Percentiles rank a stretch among this genome's conserved stretches.
These are phyloP conservation scores for Terebella lapidaria DNA, from an alignment of 2,888 invertebrate genomes.

Conservation along the genomic window DNA sequence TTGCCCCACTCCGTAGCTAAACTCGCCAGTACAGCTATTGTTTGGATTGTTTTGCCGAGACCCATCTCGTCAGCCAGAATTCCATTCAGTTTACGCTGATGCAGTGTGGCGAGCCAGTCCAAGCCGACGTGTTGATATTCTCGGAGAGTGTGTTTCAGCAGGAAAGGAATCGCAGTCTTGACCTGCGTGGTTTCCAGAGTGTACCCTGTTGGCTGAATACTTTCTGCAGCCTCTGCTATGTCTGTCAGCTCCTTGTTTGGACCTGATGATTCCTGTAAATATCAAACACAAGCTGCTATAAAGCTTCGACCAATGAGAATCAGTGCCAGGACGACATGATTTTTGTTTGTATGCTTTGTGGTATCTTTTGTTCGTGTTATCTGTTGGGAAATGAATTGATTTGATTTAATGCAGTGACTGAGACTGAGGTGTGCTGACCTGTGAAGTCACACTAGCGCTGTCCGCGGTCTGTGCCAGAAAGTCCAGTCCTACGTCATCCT, in stretches of 20 bases:
- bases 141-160: conserved; percentile 80
- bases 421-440: background rate
- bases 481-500: background rate
- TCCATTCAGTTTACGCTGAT: conserved; percentile 75
- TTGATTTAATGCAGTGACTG: background rate
- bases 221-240: conserved; percentile 88
- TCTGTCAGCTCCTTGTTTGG: conserved; percentile 68
- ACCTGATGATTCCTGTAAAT: background rate
- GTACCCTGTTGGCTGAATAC: conserved; percentile 96
- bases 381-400: too few species aligned
- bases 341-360: too few species aligned
- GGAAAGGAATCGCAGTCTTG: conserved; percentile 79
- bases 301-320: too few species aligned
- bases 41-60: conserved; percentile 91
- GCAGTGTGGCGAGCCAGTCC: conserved; percentile 92
- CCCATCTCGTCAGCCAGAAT: conserved; percentile 99
- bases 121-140: conserved; percentile 99
- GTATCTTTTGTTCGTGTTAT: too few species aligned
- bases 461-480: conserved; percentile 1
- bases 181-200: conserved; percentile 84
- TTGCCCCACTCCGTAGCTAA: conserved; percentile 64
- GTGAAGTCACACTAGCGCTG: too few species aligned
- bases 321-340: too few species aligned
- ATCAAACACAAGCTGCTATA: too few species aligned
- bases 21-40: conserved; percentile 91